phyloP scores from a whole-genome alignment of 1,140 invertebrate genomes.

The Aphaenogaster floridana region DNA sequence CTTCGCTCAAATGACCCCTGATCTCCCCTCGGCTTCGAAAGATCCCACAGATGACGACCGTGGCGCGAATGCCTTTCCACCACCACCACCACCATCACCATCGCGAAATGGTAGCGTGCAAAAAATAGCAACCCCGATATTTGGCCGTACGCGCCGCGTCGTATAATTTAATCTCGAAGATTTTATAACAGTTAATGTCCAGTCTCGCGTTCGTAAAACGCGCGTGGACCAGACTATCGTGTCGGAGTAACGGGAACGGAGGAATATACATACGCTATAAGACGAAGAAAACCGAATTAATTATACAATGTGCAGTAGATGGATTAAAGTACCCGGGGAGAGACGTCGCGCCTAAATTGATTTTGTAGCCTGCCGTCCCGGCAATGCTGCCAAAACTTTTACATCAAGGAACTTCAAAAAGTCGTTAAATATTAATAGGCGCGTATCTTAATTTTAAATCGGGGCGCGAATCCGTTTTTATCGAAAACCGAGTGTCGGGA shows the following conservation, averaged over 20 bases:
- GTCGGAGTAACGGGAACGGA: slow-evolving; percentile 41
- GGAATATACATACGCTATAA: neutral
- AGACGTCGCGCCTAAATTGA: neutral
- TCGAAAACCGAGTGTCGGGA: slow-evolving; percentile 1
- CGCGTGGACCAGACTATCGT: neutral
- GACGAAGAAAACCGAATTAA: slow-evolving; percentile 12
- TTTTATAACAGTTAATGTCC: slow-evolving; percentile 34
- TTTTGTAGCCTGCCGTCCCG: neutral
- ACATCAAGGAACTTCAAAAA: neutral
- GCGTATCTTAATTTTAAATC: slow-evolving; percentile 33
- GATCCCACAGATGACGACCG: slow-evolving; percentile 37
- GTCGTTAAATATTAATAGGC: slow-evolving; percentile 12
- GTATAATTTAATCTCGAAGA: slow-evolving; percentile 44
- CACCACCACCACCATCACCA: neutral
- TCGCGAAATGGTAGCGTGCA: slow-evolving; percentile 36
- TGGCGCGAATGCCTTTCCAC: slow-evolving; percentile 18
- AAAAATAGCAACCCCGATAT: slow-evolving; percentile 45
- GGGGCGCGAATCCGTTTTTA: neutral
- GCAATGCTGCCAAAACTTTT: neutral
- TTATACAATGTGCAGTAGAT: slow-evolving; percentile 34
- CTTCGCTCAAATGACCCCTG: slow-evolving; percentile 59
- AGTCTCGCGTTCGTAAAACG: slow-evolving; percentile 29
- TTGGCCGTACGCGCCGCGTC: slow-evolving; percentile 7
- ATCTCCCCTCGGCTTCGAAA: slow-evolving; percentile 45
- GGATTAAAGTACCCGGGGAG: neutral